Percentiles rank a stretch among this genome's conserved stretches.
These are phyloP conservation scores for Cyrtodaria siliqua DNA, from an alignment of 2,888 invertebrate species.

Conservation along the genomic window DNA sequence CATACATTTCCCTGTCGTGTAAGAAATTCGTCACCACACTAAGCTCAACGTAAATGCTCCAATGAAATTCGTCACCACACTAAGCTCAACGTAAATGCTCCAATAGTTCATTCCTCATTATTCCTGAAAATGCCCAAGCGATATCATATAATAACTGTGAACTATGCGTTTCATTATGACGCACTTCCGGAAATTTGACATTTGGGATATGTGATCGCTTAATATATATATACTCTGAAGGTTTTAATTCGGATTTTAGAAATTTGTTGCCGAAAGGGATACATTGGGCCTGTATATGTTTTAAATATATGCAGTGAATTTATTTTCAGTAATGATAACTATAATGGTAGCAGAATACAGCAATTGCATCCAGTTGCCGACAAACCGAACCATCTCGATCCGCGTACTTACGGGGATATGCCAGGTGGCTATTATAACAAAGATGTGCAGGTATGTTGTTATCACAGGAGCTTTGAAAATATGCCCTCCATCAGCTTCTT, in stretches of 20 bases:
- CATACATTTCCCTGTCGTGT: too few relatives aligned
- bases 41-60: too few relatives aligned
- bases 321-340: slow-evolving; percentile 6
- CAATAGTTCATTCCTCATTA: too few relatives aligned
- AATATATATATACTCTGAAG: background rate
- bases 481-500: too few relatives aligned
- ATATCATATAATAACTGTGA: too few relatives aligned
- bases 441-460: slow-evolving; percentile 46
- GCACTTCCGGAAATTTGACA: too few relatives aligned
- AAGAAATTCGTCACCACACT: too few relatives aligned
- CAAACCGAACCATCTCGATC: slow-evolving; percentile 76
- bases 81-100: too few relatives aligned
- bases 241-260: background rate
- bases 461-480: too few relatives aligned
- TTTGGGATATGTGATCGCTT: background rate
- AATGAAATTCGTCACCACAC: too few relatives aligned
- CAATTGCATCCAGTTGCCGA: slow-evolving; percentile 68
- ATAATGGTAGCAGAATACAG: slow-evolving; percentile 45
- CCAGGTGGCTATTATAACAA: slow-evolving; percentile 47
- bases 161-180: too few relatives aligned
- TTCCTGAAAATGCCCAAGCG: too few relatives aligned
- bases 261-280: background rate
- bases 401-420: slow-evolving; percentile 62
- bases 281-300: background rate
- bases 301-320: background rate